Base-by-base conservation (phyloP, 2,797 vertebrate species). In the Lepidocolaptes lacrymiger region DNA sequence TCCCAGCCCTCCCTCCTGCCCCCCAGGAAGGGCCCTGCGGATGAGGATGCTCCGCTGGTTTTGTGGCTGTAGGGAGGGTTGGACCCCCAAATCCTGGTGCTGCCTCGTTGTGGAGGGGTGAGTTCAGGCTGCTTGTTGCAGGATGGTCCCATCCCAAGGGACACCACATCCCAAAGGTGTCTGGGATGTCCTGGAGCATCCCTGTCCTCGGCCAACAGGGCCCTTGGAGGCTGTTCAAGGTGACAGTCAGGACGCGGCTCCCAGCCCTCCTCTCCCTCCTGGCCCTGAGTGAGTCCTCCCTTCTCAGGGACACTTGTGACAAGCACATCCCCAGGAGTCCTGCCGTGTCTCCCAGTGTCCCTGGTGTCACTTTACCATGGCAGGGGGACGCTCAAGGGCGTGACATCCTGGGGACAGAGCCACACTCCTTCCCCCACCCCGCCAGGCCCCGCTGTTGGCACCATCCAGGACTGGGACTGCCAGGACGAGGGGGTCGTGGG, bases 331-430 rank as follows among this genome's bases (percentile, higher is more conserved):
- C 69, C 66, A 36, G 73, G 87, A 86, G 48, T 12, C 89, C 84
- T 1, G 76, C 87, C 69, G 59, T 13, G 76, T 26, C 55, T 91
- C 67, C 63, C 68, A 46, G 76, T 4, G 68, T 61, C 91, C 80
- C 61, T 5, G 87, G 91, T 96, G 95, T 96, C 95, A 87, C 85
- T 91, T 96, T 94, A 78, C 94, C 13, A 4, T 1, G 37, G 1
- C 54, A 55, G 28, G 20, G 39, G 16, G 34, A 27, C 1, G 15
- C 48, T 90, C 83, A 68, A 90, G 89, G 86, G 61, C 58, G 8
- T 20, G 71, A 91, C 89, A 72, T 8, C 66, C 48, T 13, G 54
- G 3, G 74, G 71, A 75, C 79, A 19, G 24, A 77, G 89, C 62
- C 69, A 5, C 7, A 0, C 62, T 62, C 51, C 51, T 22, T 13